Evolutionary conservation across 2,888 invertebrate species (phyloP).

Genomic region (Spodoptera exigua): DNA sequence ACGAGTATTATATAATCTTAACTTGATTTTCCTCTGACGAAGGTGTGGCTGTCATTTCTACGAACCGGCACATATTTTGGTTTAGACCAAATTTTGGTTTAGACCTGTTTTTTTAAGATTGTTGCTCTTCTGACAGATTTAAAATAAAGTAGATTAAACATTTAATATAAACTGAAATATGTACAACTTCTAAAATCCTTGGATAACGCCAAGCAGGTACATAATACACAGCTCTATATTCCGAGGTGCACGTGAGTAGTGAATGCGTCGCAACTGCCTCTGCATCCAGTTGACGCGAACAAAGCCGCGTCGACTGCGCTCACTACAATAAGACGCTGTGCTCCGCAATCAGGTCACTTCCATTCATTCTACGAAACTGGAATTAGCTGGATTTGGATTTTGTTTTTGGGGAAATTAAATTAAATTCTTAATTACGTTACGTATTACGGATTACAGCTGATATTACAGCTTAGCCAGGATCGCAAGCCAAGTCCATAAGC

Average conservation of each 20-base stretch:
- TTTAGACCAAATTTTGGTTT: too few relatives aligned
- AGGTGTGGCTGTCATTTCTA: too few relatives aligned
- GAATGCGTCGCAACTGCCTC: constrained; percentile 50
- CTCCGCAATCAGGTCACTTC: constrained; percentile 57
- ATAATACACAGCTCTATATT: constrained; percentile 46
- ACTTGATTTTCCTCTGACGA: too few relatives aligned
- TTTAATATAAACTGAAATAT: constrained; percentile 20
- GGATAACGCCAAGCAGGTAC: constrained; percentile 27
- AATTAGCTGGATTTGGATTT: constrained; percentile 51
- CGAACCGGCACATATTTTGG: too few relatives aligned
- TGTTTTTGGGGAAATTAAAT: too few relatives aligned
- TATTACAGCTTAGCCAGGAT: background rate
- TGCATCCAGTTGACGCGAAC: constrained; percentile 40
- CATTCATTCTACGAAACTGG: constrained; percentile 44
- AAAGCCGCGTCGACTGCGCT: constrained; percentile 49
- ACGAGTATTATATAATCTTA: too few relatives aligned
- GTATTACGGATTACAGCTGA: background rate
- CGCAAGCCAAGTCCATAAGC: background rate
- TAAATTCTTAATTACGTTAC: constrained; percentile 10
- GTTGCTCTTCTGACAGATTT: too few relatives aligned
- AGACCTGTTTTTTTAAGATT: too few relatives aligned
- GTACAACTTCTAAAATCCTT: constrained; percentile 9
- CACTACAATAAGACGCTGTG: constrained; percentile 50
- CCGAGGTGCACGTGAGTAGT: constrained; percentile 37
- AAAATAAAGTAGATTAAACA: constrained; percentile 8